These are phyloP conservation scores for Polymixis flavicincta DNA, from an alignment of 2,888 invertebrate species.

Conservation along the genomic window DNA sequence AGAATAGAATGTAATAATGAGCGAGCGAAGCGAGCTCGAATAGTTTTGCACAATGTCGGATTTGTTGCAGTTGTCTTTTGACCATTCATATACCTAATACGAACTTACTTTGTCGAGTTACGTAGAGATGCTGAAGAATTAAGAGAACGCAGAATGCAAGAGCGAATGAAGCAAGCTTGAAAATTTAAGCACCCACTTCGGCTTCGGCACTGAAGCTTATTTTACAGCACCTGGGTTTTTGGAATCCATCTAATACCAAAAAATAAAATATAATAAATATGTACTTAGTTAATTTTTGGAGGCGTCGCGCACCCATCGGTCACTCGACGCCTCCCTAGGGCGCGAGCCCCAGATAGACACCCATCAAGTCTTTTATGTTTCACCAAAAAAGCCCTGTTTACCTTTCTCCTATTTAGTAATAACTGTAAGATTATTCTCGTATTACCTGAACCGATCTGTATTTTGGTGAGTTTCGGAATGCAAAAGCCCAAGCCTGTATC, in stretches of 20 bases:
- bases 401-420: background rate
- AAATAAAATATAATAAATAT: background rate
- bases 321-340: background rate
- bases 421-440: background rate
- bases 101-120: no score
- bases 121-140: no score
- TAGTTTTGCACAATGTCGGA: no score
- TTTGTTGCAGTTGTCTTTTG: background rate
- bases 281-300: background rate
- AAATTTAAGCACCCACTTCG: background rate
- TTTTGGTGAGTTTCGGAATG: conserved; percentile 97
- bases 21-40: background rate
- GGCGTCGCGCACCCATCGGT: background rate
- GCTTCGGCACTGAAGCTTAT: background rate
- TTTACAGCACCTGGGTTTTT: background rate
- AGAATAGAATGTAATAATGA: background rate
- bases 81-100: background rate
- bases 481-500: conserved; percentile 99
- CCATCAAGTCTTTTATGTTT: background rate
- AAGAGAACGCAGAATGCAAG: no score
- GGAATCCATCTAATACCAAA: background rate
- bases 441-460: conserved; percentile 96
- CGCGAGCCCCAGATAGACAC: background rate
- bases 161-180: no score
- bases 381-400: background rate